Percentiles rank a stretch among this genome's conserved stretches.
Evolutionary conservation across 2,113 vertebrate species (phyloP).

Genomic region (Leptocoma aspasia): DNA sequence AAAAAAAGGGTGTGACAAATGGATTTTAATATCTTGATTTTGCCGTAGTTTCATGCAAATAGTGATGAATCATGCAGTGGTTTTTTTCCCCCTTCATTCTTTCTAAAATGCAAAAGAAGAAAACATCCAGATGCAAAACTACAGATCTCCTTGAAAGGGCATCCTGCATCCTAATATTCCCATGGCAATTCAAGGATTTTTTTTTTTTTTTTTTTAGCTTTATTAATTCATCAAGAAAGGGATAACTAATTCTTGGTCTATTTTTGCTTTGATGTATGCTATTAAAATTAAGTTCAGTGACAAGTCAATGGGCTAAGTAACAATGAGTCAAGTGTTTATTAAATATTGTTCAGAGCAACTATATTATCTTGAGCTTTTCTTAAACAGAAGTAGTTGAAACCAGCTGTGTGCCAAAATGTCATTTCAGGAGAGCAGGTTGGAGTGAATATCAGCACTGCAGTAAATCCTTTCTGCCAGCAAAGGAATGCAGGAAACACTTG

Average conservation of each 20-base stretch:
- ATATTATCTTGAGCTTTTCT: not conserved
- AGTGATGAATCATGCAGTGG: slow-evolving; percentile 23
- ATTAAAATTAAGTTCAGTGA: slow-evolving; percentile 4
- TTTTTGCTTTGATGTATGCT: not conserved
- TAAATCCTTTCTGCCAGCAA: not conserved
- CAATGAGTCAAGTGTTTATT: not conserved
- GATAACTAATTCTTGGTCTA: not conserved
- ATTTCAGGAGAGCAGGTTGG: not conserved
- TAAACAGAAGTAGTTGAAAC: not conserved
- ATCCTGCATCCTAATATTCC: not conserved
- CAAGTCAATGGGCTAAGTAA: slow-evolving; percentile 6
- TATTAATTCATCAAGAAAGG: slow-evolving; percentile 3
- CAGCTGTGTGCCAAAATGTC: not conserved
- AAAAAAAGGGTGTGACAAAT: not conserved
- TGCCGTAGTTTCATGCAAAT: slow-evolving; percentile 28
- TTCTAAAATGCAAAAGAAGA: not conserved
- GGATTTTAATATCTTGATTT: slow-evolving; percentile 41
- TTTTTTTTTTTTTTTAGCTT: not conserved
- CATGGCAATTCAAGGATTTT: not conserved
- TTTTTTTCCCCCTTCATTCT: not conserved
- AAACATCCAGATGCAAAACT: not conserved
- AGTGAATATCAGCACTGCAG: not conserved
- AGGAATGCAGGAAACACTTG: not conserved
- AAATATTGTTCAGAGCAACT: not conserved
- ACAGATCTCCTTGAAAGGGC: not conserved